A percentile compares a stretch with the other conserved stretches of the same genome.
Conservation (phyloP, 1,140 invertebrate genomes). For the Littorina saxatilis region DNA sequence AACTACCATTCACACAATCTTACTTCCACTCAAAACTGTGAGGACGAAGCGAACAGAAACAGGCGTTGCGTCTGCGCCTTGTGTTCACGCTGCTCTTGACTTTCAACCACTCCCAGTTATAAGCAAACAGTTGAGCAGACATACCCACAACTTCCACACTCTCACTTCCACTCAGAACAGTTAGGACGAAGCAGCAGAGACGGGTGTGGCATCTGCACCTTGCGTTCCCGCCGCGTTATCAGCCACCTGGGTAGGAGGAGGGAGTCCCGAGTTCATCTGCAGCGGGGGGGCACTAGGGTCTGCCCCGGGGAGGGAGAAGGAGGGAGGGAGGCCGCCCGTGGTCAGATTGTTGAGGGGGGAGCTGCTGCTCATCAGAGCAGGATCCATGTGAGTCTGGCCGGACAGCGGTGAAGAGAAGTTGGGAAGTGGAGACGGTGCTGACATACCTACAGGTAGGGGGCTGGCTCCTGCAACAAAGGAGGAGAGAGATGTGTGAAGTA, state of each 20-base stretch:
- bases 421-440: not conserved
- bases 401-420: not conserved
- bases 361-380: constrained; percentile 17
- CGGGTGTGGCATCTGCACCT: not conserved
- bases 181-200: not conserved
- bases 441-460: not conserved
- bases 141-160: not conserved
- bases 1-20: too few species aligned
- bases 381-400: constrained; percentile 3
- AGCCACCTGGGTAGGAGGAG: not conserved
- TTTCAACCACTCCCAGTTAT: too few species aligned
- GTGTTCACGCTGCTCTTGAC: too few species aligned
- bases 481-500: too few species aligned
- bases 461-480: constrained; percentile 13
- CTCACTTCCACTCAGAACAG: not conserved
- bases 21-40: too few species aligned
- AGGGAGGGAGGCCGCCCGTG: not conserved
- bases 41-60: too few species aligned
- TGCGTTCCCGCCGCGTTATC: not conserved
- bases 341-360: not conserved
- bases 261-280: not conserved
- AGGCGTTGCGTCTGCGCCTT: too few species aligned
- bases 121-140: too few species aligned
- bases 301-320: too few species aligned
- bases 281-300: not conserved